Percentiles rank a stretch among this genome's conserved stretches.
These are phyloP conservation scores for Penaeus vannamei DNA, from an alignment of 1,140 invertebrate species.

Conservation along the genomic window DNA sequence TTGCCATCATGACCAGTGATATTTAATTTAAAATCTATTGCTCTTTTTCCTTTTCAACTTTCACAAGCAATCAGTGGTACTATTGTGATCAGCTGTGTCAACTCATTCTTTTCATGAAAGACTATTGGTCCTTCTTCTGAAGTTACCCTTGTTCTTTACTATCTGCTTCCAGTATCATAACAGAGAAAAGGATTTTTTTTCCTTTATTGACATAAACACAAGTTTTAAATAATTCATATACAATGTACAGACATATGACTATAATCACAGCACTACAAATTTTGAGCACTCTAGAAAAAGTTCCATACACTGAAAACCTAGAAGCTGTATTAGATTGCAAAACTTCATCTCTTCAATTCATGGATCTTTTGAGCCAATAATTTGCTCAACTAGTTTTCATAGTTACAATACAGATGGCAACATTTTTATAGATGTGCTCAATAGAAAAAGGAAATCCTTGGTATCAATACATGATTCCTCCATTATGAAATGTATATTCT, in stretches of 20 bases:
- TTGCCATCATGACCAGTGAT: constrained; percentile 61
- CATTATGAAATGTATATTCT: too few species aligned
- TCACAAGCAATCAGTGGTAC: too few species aligned
- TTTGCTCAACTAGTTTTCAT: not conserved
- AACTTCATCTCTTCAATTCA: too few species aligned
- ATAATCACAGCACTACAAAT: constrained; percentile 17
- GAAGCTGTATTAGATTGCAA: too few species aligned
- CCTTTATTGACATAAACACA: constrained; percentile 31
- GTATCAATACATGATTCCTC: too few species aligned
- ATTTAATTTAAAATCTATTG: constrained; percentile 1
- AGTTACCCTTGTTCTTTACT: too few species aligned
- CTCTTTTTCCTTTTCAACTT: too few species aligned
- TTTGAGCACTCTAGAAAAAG: not conserved
- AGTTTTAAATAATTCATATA: not conserved
- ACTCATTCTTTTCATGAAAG: too few species aligned
- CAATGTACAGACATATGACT: constrained; percentile 3
- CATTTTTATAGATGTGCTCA: constrained; percentile 23
- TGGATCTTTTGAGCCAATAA: not conserved
- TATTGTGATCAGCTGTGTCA: too few species aligned
- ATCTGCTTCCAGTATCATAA: not conserved
- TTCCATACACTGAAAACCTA: too few species aligned
- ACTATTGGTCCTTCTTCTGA: too few species aligned
- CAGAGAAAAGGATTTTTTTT: not conserved
- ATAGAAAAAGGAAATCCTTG: too few species aligned
- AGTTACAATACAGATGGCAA: constrained; percentile 9